A percentile compares a stretch with the other conserved stretches of the same genome.
Conservation (phyloP, 64 coral and sea anemone genomes). For the Porites australiensis region DNA sequence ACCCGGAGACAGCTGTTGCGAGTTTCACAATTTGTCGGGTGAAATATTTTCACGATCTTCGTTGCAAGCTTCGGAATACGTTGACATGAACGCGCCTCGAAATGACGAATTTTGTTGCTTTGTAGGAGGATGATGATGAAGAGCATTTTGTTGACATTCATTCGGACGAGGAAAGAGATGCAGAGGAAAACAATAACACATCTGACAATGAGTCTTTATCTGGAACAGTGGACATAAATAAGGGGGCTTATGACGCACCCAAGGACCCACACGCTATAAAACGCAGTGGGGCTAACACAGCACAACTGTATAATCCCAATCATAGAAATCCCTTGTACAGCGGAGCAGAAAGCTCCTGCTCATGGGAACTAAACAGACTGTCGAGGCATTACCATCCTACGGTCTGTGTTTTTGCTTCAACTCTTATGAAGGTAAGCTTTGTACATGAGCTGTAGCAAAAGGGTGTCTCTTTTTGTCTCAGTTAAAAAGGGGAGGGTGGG, state of each 20-base stretch:
- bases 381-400: conserved; percentile 94
- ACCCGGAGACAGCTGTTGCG: too few species aligned
- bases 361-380: conserved; percentile 84
- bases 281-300: not conserved
- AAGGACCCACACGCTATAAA: not conserved
- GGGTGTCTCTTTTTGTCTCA: too few species aligned
- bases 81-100: too few species aligned
- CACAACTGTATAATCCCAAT: not conserved
- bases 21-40: too few species aligned
- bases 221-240: not conserved
- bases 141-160: conserved; percentile 83
- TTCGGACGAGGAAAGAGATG: conserved; percentile 45
- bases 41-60: too few species aligned
- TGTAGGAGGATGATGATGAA: conserved; percentile 88
- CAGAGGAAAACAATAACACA: conserved; percentile 40
- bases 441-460: too few species aligned
- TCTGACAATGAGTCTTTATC: not conserved
- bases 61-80: too few species aligned
- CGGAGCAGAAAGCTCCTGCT: conserved; percentile 86
- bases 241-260: not conserved
- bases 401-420: conserved; percentile 80
- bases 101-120: not conserved
- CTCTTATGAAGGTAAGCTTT: conserved; percentile 72
- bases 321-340: conserved; percentile 87
- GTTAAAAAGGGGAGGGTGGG: too few species aligned